These are phyloP conservation scores for Halichoerus grypus DNA, from an alignment of 2,113 vertebrate genomes.

Conservation along the genomic window DNA sequence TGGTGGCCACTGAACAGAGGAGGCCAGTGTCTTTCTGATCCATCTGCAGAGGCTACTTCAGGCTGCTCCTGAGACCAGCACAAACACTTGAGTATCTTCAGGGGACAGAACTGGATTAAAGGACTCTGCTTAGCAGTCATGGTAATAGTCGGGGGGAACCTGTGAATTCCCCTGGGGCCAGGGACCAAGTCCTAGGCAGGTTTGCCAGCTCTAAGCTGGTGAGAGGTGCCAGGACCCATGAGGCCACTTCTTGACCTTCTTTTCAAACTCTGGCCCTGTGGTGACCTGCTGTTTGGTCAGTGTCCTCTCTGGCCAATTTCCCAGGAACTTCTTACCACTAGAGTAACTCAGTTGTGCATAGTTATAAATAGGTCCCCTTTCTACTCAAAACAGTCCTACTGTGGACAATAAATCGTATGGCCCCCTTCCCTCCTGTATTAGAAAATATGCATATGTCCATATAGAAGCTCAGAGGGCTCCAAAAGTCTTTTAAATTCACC, in stretches of 20 bases:
- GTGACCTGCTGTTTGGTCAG: neutral
- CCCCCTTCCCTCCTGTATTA: too few relatives aligned
- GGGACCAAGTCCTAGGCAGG: neutral
- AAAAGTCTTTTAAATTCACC: neutral
- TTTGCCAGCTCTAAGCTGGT: too few relatives aligned
- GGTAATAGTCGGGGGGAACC: too few relatives aligned
- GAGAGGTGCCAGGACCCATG: neutral
- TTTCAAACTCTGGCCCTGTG: neutral
- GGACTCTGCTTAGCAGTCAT: rapidly evolving
- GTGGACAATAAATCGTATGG: neutral
- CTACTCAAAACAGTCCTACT: neutral
- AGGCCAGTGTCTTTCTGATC: rapidly evolving
- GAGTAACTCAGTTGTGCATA: neutral
- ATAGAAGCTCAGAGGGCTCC: neutral
- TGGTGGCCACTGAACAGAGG: neutral
- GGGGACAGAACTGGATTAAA: neutral
- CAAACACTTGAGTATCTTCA: neutral
- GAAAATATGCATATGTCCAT: neutral
- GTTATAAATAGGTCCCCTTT: neutral
- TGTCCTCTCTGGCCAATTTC: neutral
- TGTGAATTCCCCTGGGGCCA: too few relatives aligned
- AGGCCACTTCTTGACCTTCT: neutral
- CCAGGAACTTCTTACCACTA: neutral
- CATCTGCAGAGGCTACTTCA: neutral
- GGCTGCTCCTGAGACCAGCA: neutral